Conservation (phyloP, 1,140 invertebrate genomes). For the Idris sp. region DNA sequence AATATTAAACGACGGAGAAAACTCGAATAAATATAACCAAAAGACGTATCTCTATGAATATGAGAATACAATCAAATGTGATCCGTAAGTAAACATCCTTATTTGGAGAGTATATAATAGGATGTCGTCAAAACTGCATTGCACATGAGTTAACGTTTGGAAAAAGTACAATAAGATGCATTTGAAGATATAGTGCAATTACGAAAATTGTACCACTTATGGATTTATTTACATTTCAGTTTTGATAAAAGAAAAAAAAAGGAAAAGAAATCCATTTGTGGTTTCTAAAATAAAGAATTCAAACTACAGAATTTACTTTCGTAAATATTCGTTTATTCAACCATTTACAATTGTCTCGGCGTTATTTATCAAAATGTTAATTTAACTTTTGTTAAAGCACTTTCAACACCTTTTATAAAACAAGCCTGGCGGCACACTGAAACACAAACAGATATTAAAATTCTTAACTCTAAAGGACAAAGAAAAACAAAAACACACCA, state of each 20-base stretch:
- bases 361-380: constrained; percentile 5
- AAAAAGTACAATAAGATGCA: constrained; percentile 3
- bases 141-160: constrained; percentile 5
- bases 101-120: constrained; percentile 20
- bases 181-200: constrained; percentile 23
- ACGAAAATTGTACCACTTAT: constrained; percentile 32
- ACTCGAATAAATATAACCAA: constrained; percentile 43
- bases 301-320: constrained; percentile 8
- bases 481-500: constrained; percentile 23
- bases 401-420: constrained; percentile 18
- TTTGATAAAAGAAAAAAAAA: too few relatives aligned
- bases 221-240: constrained; percentile 11
- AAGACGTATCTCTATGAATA: constrained; percentile 49
- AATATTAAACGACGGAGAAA: constrained; percentile 47
- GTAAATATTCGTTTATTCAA: constrained; percentile 15
- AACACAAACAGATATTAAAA: constrained; percentile 41
- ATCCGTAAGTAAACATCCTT: constrained; percentile 34
- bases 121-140: background rate
- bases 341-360: constrained; percentile 6
- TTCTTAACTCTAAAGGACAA: constrained; percentile 15
- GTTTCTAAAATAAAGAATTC: constrained; percentile 17
- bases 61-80: constrained; percentile 40
- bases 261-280: background rate
- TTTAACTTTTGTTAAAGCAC: constrained; percentile 17
- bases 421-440: constrained; percentile 29